Evolutionary conservation across 2,888 invertebrate species (phyloP).

Genomic region (Creontiades dilutus): DNA sequence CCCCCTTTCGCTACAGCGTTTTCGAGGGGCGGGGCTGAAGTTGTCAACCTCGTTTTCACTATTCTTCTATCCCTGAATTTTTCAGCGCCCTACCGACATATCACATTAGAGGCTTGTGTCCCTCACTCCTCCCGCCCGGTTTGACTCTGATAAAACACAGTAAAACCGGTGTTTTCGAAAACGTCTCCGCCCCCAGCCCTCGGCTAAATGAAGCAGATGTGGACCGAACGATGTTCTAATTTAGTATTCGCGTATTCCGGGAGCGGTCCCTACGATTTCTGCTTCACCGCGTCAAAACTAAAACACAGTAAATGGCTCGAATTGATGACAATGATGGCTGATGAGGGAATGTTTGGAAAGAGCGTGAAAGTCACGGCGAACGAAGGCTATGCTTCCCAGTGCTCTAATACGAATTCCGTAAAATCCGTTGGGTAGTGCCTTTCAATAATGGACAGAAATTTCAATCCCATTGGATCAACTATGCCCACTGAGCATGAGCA

Average conservation of each 20-base stretch:
- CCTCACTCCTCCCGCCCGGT: background rate
- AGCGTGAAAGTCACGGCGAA: background rate
- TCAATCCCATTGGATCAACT: too few species aligned
- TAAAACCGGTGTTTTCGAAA: slow-evolving; percentile 59
- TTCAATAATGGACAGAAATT: too few species aligned
- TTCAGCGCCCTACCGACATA: slow-evolving; percentile 54
- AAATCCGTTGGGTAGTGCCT: too few species aligned
- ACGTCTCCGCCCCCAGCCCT: background rate
- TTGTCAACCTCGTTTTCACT: slow-evolving; percentile 44
- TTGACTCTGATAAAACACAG: slow-evolving; percentile 19
- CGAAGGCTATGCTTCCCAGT: background rate
- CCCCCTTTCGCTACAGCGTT: slow-evolving; percentile 1
- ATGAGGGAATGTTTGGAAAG: background rate
- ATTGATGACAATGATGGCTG: slow-evolving; percentile 1
- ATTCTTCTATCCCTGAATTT: slow-evolving; percentile 65
- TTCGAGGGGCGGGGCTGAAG: slow-evolving; percentile 6
- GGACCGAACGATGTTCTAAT: slow-evolving; percentile 13
- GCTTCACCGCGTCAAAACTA: slow-evolving; percentile 3
- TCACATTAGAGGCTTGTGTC: slow-evolving; percentile 46
- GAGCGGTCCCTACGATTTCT: slow-evolving; percentile 7
- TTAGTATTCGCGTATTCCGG: slow-evolving; percentile 21
- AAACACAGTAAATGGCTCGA: slow-evolving; percentile 5
- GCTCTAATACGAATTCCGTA: background rate
- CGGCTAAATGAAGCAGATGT: slow-evolving; percentile 1
- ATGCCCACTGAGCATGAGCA: too few species aligned